Percentiles rank a stretch among this genome's conserved stretches.
These are phyloP conservation scores for Periparus ater DNA, from an alignment of 2,797 vertebrate species.

Conservation along the genomic window DNA sequence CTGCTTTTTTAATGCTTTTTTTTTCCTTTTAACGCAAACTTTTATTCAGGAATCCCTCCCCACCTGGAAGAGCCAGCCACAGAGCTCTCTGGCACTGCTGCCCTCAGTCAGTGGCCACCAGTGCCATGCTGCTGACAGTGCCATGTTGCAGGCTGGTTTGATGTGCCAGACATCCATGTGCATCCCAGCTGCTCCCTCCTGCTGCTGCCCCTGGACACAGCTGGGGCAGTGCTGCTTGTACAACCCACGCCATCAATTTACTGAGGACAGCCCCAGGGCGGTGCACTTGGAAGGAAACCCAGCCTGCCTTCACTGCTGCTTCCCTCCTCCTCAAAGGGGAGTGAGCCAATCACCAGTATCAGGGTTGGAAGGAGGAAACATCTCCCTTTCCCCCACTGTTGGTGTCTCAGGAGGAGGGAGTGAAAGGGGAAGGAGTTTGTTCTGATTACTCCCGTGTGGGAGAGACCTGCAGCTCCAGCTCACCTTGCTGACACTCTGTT, in stretches of 20 bases:
- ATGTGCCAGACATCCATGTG: not conserved
- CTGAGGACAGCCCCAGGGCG: not conserved
- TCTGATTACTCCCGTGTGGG: not conserved
- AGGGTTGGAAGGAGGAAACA: not conserved
- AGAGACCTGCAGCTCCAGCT: not conserved
- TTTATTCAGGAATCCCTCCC: not conserved
- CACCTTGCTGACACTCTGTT: not conserved
- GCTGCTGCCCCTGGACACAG: not conserved
- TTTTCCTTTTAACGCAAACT: not conserved
- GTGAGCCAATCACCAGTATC: rapidly evolving
- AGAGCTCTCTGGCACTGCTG: not conserved
- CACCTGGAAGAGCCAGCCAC: not conserved
- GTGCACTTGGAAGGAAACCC: not conserved
- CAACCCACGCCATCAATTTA: rapidly evolving
- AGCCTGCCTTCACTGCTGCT: not conserved
- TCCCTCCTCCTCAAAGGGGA: not conserved
- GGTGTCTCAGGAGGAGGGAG: not conserved
- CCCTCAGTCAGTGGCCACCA: rapidly evolving
- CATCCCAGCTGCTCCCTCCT: not conserved
- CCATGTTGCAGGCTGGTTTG: not conserved
- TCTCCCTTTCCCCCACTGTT: not conserved
- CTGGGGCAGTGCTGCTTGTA: too few species aligned
- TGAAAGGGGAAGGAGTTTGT: not conserved
- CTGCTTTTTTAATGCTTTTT: not conserved
- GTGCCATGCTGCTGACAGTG: not conserved